A percentile compares a stretch with the other conserved stretches of the same genome.
These are phyloP conservation scores for Limnephilus auricula DNA, from an alignment of 2,888 invertebrate species.

Conservation along the genomic window DNA sequence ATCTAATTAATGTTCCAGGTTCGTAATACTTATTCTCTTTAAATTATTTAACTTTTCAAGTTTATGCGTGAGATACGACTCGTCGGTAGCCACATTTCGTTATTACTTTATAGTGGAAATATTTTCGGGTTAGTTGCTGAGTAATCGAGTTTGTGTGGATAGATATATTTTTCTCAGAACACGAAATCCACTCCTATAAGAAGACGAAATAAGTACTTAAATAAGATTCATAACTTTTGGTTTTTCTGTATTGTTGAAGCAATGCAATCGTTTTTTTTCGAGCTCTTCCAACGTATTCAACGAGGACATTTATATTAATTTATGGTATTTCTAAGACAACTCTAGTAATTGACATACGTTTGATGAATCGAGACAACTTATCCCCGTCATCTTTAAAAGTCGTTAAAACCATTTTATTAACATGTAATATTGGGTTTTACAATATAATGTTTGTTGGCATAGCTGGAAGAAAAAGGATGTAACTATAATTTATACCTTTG, in stretches of 20 bases:
- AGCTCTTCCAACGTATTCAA: background rate
- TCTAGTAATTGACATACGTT: too few relatives aligned
- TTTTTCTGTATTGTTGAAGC: background rate
- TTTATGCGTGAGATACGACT: background rate
- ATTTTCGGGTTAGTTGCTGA: background rate
- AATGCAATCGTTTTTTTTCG: background rate
- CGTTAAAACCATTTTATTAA: too few relatives aligned
- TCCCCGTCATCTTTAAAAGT: too few relatives aligned
- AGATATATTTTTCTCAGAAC: background rate
- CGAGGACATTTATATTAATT: too few relatives aligned
- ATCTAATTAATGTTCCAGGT: background rate
- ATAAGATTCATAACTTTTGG: background rate
- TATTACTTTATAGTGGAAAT: background rate
- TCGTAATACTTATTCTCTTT: background rate
- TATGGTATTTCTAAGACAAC: too few relatives aligned
- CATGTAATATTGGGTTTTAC: too few relatives aligned
- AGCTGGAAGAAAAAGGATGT: too few relatives aligned
- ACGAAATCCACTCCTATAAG: background rate
- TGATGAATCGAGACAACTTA: too few relatives aligned
- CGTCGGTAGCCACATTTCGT: background rate
- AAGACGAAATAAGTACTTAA: background rate
- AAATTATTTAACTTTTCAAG: background rate
- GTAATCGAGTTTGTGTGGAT: background rate
- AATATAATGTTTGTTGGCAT: too few relatives aligned
- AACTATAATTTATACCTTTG: too few relatives aligned